Base-by-base conservation (phyloP, 30 jellyfish, hydroid and myxozoan species). In the Chironex yamaguchii region DNA sequence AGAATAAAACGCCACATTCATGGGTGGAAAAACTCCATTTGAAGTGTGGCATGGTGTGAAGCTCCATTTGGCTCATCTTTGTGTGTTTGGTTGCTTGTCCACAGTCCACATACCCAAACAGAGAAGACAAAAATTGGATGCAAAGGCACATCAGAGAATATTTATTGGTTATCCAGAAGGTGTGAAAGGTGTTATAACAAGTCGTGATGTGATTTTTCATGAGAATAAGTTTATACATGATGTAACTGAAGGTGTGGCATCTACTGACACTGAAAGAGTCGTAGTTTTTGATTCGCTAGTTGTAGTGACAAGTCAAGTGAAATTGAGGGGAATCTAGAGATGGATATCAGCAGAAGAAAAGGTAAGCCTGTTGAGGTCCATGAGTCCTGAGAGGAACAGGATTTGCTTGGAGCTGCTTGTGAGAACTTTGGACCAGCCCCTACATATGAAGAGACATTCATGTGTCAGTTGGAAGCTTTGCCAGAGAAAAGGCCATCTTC, bases 141-240 rank as follows among this genome's bases (percentile, higher is more conserved):
- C 26, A 4, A 58, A 58, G 31, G 24, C 73, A 4, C 33, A 58
- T 13, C 24, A 58, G 31, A 13, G 9, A 58, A 22, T n/a, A 6
- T 58, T 58, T 58, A 24, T 58, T 12, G 73, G 73, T 9, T 58
- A 58, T 9, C 58, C 17, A 17, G 58, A 42, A 42, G 58, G 58
- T 42, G 17, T 17, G 17, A 42, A 42, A 42, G 9, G 58, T 42
- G 58, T 42, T 42, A 42, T 74, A 36, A 74, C 87, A 4, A 30
- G 33, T n/a, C 49, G 87, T 24, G 36, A 36, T 74, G 76, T 74
- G 0, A 49, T 35, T 52, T 74, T 42, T 49, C 53, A 72, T 72
- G 85, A 68, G 34, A 24, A 29, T 24, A 68, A 68, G 23, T 28
- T 34, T 68, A 2, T 68, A 1, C 42, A 1, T 0, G 62, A 30